Evolutionary conservation across 37 sponge, comb jelly and placozoan species (phyloP).

Genomic region (Agelas oroides): DNA sequence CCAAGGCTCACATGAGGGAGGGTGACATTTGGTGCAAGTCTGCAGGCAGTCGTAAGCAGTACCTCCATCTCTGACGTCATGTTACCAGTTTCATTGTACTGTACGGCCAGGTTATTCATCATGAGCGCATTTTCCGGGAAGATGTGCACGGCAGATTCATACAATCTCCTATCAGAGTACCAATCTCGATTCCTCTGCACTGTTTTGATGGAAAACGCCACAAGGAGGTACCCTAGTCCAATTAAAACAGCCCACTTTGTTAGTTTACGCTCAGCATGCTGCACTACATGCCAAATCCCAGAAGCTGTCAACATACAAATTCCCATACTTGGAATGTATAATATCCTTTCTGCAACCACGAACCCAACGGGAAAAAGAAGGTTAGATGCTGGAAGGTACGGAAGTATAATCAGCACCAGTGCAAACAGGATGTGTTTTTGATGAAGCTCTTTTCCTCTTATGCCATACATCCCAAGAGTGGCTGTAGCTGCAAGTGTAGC

Average conservation of each 20-base stretch:
- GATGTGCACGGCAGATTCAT: conserved; percentile 68
- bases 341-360: conserved; percentile 94
- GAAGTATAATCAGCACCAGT: conserved; percentile 80
- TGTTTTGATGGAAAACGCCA: conserved; percentile 67
- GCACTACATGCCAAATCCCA: conserved; percentile 35
- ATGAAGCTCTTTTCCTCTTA: not conserved
- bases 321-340: conserved; percentile 90
- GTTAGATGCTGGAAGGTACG: conserved; percentile 94
- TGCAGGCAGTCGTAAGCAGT: too few relatives aligned
- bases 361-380: conserved; percentile 96
- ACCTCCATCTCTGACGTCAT: too few relatives aligned
- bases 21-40: too few relatives aligned
- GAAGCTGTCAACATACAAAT: conserved; percentile 34
- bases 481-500: conserved; percentile 25
- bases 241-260: conserved; percentile 33
- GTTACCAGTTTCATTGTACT: conserved; percentile 53
- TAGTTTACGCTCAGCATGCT: conserved; percentile 53
- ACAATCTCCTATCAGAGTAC: conserved; percentile 69
- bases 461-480: conserved; percentile 3
- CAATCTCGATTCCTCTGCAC: conserved; percentile 82
- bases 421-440: conserved; percentile 56
- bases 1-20: conserved; percentile 48
- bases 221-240: conserved; percentile 21
- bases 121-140: conserved; percentile 87
- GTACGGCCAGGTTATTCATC: conserved; percentile 82